These are phyloP conservation scores for Pampus argenteus DNA, from an alignment of 2,797 vertebrate species.

Conservation along the genomic window DNA sequence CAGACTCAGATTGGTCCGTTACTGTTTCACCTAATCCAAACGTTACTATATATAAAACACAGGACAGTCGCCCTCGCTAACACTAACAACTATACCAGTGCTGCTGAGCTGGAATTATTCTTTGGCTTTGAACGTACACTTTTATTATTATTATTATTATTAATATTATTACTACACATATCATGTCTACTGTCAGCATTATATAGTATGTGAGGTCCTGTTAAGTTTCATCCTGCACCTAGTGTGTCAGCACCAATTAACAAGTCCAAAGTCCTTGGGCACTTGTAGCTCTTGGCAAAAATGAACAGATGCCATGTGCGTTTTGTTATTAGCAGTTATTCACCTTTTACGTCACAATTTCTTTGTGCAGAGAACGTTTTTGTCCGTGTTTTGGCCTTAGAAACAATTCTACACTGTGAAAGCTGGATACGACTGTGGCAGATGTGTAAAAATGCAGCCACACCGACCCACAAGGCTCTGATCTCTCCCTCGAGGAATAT, in stretches of 20 bases:
- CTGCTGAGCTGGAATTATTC: constrained; percentile 23
- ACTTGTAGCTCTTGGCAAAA: constrained; percentile 31
- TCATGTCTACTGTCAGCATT: neutral
- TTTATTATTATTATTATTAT: constrained; percentile 12
- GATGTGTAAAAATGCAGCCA: neutral
- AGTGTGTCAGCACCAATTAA: constrained; percentile 39
- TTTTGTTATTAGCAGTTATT: constrained; percentile 7
- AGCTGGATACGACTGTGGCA: neutral
- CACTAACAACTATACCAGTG: neutral
- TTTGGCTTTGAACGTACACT: constrained; percentile 51
- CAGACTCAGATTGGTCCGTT: neutral
- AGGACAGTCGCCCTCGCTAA: neutral
- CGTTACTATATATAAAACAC: neutral
- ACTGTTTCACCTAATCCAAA: neutral
- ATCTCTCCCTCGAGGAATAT: constrained; percentile 72
- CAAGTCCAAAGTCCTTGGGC: constrained; percentile 2
- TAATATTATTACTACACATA: neutral
- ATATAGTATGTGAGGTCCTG: constrained; percentile 8
- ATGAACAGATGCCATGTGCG: constrained; percentile 1
- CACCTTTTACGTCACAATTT: constrained; percentile 2
- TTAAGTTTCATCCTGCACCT: constrained; percentile 19
- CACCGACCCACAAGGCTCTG: constrained; percentile 59
- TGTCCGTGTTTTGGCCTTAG: neutral
- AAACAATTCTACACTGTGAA: neutral
- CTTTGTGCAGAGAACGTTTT: neutral